Base-by-base conservation (phyloP, 2,113 vertebrate species). In the Vulpes vulpes region DNA sequence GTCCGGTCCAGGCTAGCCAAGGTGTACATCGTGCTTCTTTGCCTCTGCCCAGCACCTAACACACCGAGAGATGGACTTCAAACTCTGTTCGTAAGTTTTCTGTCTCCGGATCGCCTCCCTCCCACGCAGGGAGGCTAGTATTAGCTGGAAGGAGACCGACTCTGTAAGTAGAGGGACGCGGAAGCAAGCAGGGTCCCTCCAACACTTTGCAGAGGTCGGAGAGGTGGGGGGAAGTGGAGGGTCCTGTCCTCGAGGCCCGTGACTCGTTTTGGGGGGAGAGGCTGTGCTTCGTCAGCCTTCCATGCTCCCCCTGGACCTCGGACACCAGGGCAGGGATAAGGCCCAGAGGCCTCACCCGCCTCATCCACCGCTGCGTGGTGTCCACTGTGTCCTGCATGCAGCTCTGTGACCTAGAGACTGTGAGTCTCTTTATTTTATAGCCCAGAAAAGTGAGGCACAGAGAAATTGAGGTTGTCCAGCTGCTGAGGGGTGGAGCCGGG, bases 321-420 rank as follows among this genome's bases (percentile, higher is more conserved):
- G 15, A 49, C 15, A 12, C 57, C 43, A 57, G 9, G 38, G 20
- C 4, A 16, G 27, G 82, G 65, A 5, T 38, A 25, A 89, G 49
- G 27, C 38, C 69, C 12, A 32, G 64, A 2, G 35, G 71, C 17
- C 76, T 64, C 11, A 32, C 43, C 0, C 1, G 12, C 19, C 25
- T 3, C 71, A 1, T 17, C 23, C 60, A 11, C 1, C 55, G n/a
- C 27, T 80, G 12, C 0, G 0, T 14, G 7, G 32, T 60, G 17
- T 49, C 62, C 4, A 8, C 17, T 0, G 4, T 12, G 8, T 69
- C n/a, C 16, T 17, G 23, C 51, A 23, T 0, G 0, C n/a, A 19
- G 53, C 59, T 27, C 89, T 30, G 1, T 14, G 76, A 35, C 5
- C 27, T 1, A 25, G 20, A 9, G 9, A 23, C 32, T 16, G 0